Conservation (phyloP, 2,888 invertebrate genomes). For the Chironomus riparius region DNA sequence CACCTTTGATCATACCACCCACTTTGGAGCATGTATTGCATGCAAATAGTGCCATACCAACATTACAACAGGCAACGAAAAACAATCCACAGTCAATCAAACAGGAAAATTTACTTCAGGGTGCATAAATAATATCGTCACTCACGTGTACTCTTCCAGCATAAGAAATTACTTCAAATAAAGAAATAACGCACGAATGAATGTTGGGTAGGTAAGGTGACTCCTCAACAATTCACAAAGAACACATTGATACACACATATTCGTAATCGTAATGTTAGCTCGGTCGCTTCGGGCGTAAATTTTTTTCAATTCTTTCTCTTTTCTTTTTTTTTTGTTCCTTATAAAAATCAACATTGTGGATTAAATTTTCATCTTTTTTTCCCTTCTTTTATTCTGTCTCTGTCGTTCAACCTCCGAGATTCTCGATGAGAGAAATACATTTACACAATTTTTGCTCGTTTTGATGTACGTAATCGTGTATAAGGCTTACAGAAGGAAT, state of each 20-base stretch:
- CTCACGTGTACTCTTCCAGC: background rate
- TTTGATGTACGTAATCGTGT: background rate
- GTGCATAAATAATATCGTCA: slow-evolving; percentile 15
- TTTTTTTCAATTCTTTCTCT: background rate
- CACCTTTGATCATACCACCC: slow-evolving; percentile 25
- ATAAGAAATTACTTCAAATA: background rate
- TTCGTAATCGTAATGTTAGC: background rate
- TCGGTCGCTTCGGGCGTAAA: background rate
- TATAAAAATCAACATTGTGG: background rate
- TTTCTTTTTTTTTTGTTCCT: background rate
- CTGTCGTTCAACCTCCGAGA: background rate
- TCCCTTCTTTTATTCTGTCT: background rate
- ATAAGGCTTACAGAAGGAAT: background rate
- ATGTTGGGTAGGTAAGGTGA: background rate
- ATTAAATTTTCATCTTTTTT: background rate
- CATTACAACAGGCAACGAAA: background rate
- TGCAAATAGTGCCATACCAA: background rate
- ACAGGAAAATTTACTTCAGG: slow-evolving; percentile 24
- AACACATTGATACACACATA: background rate
- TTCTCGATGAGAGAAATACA: too few relatives aligned
- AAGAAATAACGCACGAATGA: background rate
- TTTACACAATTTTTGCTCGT: background rate
- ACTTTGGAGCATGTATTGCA: slow-evolving; percentile 23
- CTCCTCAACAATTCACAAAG: background rate
- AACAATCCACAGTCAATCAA: slow-evolving; percentile 18